These are phyloP conservation scores for Prochilodus magdalenae DNA, from an alignment of 2,113 vertebrate genomes.

Conservation along the genomic window DNA sequence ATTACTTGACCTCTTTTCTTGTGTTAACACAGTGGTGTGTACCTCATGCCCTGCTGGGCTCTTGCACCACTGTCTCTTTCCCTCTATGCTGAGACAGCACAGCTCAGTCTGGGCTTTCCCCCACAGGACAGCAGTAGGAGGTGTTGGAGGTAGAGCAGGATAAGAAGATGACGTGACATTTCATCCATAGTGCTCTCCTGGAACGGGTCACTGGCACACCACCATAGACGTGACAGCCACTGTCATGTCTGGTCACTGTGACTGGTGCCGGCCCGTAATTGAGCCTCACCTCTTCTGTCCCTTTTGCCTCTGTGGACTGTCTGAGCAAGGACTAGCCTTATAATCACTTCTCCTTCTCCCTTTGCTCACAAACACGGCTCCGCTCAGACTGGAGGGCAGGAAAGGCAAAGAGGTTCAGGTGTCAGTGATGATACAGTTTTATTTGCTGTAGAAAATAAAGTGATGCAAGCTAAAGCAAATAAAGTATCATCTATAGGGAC, in stretches of 20 bases:
- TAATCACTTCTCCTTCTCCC: slow-evolving; percentile 32
- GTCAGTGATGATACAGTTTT: background rate
- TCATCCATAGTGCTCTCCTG: slow-evolving; percentile 18
- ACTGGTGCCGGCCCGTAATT: slow-evolving; percentile 33
- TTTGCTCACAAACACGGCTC: background rate
- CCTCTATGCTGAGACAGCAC: slow-evolving; percentile 20
- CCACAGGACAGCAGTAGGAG: slow-evolving; percentile 5
- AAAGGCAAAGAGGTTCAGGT: background rate
- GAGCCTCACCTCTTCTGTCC: slow-evolving; percentile 29
- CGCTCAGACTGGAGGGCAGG: background rate
- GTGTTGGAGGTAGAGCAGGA: slow-evolving; percentile 5
- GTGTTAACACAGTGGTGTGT: slow-evolving; percentile 8
- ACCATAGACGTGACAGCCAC: slow-evolving; percentile 38
- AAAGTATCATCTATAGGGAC: background rate
- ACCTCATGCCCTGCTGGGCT: background rate
- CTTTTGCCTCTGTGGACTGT: slow-evolving; percentile 21
- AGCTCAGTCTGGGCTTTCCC: background rate
- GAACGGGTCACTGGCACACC: slow-evolving; percentile 25
- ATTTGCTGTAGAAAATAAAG: background rate
- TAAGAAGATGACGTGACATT: slow-evolving; percentile 38
- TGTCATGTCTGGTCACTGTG: slow-evolving; percentile 39
- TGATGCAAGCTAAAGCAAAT: slow-evolving; percentile 11
- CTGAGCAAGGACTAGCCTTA: slow-evolving; percentile 24
- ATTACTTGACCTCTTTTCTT: slow-evolving; percentile 10
- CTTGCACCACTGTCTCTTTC: background rate